phyloP scores from a whole-genome alignment of 2,797 vertebrate genomes.

The Sebastes minor region DNA sequence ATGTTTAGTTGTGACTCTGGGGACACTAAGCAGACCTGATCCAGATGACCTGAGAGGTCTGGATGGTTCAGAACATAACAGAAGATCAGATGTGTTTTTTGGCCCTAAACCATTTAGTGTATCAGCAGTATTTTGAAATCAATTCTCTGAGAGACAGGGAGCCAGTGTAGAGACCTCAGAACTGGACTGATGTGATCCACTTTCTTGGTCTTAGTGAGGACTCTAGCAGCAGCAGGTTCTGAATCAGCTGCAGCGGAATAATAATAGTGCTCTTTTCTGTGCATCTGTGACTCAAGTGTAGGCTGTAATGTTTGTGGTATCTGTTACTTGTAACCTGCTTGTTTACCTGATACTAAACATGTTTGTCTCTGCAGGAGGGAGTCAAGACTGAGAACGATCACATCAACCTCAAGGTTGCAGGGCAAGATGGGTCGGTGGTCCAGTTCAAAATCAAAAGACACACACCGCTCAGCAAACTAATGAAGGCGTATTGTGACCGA shows the following conservation, averaged over 20 bases:
- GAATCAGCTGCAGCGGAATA: too few species aligned
- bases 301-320: background rate
- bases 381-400: constrained; percentile 94
- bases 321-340: background rate
- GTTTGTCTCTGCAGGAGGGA: constrained; percentile 82
- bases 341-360: background rate
- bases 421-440: constrained; percentile 93
- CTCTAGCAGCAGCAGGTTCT: too few species aligned
- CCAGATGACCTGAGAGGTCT: too few species aligned
- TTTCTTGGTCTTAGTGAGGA: too few species aligned
- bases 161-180: too few species aligned
- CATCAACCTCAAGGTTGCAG: constrained; percentile 94
- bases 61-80: too few species aligned
- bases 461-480: constrained; percentile 93
- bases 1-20: too few species aligned
- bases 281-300: background rate
- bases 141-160: too few species aligned
- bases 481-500: constrained; percentile 96
- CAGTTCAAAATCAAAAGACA: constrained; percentile 97
- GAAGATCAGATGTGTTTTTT: rapidly evolving
- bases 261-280: background rate
- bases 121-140: too few species aligned
- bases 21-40: too few species aligned
- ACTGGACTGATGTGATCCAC: too few species aligned
- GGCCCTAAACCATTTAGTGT: too few species aligned